A percentile compares a stretch with the other conserved stretches of the same genome.
Evolutionary conservation across 2,113 vertebrate genomes (phyloP).

Genomic region (Gambusia holbrooki): DNA sequence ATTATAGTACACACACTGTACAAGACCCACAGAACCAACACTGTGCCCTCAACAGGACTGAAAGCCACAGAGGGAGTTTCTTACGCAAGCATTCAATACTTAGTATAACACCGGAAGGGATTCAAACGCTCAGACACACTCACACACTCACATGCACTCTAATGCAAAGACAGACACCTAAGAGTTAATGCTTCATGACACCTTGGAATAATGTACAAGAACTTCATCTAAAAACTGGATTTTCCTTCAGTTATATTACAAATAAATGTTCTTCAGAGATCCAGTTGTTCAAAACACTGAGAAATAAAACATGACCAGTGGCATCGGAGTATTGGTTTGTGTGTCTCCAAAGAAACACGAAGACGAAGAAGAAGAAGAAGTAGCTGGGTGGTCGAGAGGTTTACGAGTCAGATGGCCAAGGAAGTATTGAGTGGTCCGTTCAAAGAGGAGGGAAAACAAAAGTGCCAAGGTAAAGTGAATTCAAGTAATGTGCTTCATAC

Average conservation of each 20-base stretch:
- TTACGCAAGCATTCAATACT: constrained; percentile 81
- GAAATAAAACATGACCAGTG: constrained; percentile 50
- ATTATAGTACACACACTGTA: constrained; percentile 83
- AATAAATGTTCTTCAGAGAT: constrained; percentile 54
- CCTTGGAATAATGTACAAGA: constrained; percentile 69
- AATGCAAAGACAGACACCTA: constrained; percentile 42
- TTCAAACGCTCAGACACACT: constrained; percentile 27
- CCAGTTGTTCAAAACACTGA: constrained; percentile 46
- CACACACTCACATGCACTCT: constrained; percentile 22
- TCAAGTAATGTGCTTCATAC: constrained; percentile 84
- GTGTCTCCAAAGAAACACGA: constrained; percentile 17
- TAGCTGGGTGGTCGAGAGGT: constrained; percentile 40
- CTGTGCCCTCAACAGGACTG: constrained; percentile 69
- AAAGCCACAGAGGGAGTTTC: constrained; percentile 44
- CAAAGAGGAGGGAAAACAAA: constrained; percentile 61
- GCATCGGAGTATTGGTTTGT: constrained; percentile 26
- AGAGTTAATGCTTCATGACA: constrained; percentile 81
- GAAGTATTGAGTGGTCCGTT: constrained; percentile 57
- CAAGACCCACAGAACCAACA: constrained; percentile 81
- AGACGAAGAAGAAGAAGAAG: background rate
- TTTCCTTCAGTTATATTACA: constrained; percentile 68
- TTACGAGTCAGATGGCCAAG: constrained; percentile 50
- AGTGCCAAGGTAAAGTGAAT: constrained; percentile 87
- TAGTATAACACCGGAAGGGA: constrained; percentile 53
- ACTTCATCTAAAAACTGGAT: constrained; percentile 51